Evolutionary conservation across 2,888 invertebrate species (phyloP), one percentile per base, ranked within the genome.

Genomic region (Zygaena filipendulae): DNA sequence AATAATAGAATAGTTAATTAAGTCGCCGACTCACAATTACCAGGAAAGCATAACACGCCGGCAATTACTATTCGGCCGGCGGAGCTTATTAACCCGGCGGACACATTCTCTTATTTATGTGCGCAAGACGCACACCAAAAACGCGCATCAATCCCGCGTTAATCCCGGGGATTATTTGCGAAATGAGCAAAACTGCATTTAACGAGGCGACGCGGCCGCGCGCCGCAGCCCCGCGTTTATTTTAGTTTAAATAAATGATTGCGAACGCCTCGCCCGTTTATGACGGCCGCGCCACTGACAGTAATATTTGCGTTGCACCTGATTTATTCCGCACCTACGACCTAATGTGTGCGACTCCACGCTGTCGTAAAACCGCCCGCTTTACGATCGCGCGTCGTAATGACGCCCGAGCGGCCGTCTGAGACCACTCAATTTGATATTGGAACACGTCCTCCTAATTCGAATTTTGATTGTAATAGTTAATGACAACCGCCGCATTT

Each of bases 151-250:
- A 64, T 68, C 60, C 52, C 38, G 39, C 38, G 47, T 49, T 72
- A 72, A 74, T 69, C 66, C 62, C 29, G 30, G n/a, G 52, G 59
- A 62, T 69, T 64, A 61, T 59, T 60, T 51, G 55, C 53, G 54
- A 58, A 57, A 61, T 53, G 54, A 56, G 53, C 58, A 52, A 63
- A 67, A 68, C 59, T 69, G 68, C 64, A 63, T 56, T 60, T 57
- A 57, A 59, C 54, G 61, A 50, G 33, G 55, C 53, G 57, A 47
- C 55, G 47, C 41, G 23, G 31, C 25, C 38, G 33, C 39, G 52
- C 47, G 40, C 43, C 16, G 16, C 16, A 16, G 45, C 47, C 36
- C 45, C 40, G 42, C 36, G 45, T 41, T 52, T 66, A 69, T 64
- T 66, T 63, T 49, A 39, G 60, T 45, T 46, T 35, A 43, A 51